Evolutionary conservation across 2,888 invertebrate species (phyloP).

Genomic region (Theretra japonica): DNA sequence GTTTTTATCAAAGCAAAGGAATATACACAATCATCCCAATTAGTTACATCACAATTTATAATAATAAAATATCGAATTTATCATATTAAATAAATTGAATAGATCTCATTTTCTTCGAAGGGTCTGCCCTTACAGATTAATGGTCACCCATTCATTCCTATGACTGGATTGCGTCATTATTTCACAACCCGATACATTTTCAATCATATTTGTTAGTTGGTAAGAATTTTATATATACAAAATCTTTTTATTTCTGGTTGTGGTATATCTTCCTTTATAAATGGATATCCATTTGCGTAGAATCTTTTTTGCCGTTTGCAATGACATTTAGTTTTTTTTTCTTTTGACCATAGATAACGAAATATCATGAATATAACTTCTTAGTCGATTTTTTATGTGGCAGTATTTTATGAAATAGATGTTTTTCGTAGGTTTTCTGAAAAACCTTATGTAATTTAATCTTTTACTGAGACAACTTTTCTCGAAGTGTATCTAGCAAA

Average conservation of each 20-base stretch:
- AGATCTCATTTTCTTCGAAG: conserved; percentile 31
- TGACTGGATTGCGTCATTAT: conserved; percentile 46
- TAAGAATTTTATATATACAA: conserved; percentile 30
- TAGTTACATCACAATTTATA: background rate
- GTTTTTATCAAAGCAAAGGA: background rate
- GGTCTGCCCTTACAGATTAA: conserved; percentile 41
- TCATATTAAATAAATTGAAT: conserved; percentile 23
- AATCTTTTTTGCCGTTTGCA: background rate
- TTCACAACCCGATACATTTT: conserved; percentile 45
- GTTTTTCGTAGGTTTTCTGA: too few relatives aligned
- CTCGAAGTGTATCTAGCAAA: background rate
- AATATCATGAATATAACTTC: too few relatives aligned
- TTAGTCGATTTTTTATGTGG: too few relatives aligned
- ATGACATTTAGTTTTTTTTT: background rate
- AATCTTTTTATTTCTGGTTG: conserved; percentile 27
- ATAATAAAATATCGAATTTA: background rate
- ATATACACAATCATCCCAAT: background rate
- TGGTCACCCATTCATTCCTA: conserved; percentile 43
- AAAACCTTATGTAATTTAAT: too few relatives aligned
- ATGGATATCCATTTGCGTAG: conserved; percentile 7
- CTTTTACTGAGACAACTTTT: background rate
- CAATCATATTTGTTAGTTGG: conserved; percentile 24
- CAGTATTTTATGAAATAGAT: too few relatives aligned
- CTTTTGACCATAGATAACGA: background rate
- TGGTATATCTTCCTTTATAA: conserved; percentile 28